Evolutionary conservation across 2,888 invertebrate genomes (phyloP).

Genomic region (Drosophila infuscata): DNA sequence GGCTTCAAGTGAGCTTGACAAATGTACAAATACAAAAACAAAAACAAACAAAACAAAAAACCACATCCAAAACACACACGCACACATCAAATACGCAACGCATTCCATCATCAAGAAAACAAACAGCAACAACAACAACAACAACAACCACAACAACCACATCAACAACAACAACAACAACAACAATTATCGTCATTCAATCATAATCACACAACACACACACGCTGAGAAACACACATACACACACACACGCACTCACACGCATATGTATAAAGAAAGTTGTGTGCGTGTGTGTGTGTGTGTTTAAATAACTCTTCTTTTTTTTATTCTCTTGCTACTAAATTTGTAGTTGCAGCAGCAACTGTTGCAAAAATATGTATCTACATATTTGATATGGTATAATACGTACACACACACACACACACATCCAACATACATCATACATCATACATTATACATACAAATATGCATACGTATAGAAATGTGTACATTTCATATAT

Average conservation of each 20-base stretch:
- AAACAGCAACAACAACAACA: not conserved
- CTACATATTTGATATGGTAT: constrained; percentile 4
- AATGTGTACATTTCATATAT: not conserved
- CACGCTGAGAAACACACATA: not conserved
- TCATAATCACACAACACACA: constrained; percentile 14
- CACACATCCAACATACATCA: not conserved
- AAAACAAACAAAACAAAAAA: not conserved
- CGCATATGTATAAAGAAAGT: constrained; percentile 33
- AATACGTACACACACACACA: not conserved
- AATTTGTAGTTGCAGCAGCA: constrained; percentile 32
- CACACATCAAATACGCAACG: constrained; percentile 23
- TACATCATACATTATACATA: constrained; percentile 1
- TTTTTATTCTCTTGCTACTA: constrained; percentile 33
- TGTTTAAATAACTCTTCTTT: not conserved
- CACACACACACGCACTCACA: constrained; percentile 1
- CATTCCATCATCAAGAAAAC: constrained; percentile 40
- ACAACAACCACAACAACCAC: not conserved
- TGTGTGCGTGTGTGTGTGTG: constrained; percentile 11
- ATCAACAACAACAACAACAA: not conserved
- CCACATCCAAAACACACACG: constrained; percentile 2
- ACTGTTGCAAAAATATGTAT: not conserved
- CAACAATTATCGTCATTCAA: constrained; percentile 1
- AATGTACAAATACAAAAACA: constrained; percentile 40
- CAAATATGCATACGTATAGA: constrained; percentile 20
- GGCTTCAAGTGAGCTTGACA: constrained; percentile 43